Evolutionary conservation across 2,888 invertebrate genomes (phyloP), one percentile per base, ranked within the genome.

Genomic region (Cybosia mesomella): DNA sequence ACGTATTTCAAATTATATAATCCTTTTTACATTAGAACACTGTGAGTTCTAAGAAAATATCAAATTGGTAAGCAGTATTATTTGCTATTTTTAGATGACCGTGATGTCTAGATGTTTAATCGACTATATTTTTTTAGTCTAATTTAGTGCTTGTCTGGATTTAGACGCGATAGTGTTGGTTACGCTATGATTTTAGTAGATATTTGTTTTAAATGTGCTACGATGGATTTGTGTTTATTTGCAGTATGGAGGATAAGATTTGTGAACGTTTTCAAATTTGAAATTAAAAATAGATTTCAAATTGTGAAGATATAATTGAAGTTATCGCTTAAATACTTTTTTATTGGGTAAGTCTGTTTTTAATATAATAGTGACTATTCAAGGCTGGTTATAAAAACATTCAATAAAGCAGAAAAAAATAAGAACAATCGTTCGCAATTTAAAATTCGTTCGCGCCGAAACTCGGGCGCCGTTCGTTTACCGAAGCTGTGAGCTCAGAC

Each of bases 381-480:
- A 21, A 34, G 36, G 43, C 21, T 34, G 54, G 10, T 13, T 54
- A 54, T 63, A 36, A 22, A 54, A 32, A 43, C n/a, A 64, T 66
- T 24, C 8, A 55, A 10, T 58, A 59, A 69, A 71, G 43, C 64
- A 71, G 67, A 76, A 62, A 71, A 68, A 58, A 72, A 57, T 55
- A 71, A 71, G 28, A 74, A 70, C 67, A 74, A 75, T 73, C 76
- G 74, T 83, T 83, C 78, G 77, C 74, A 73, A 75, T 83, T 83
- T 66, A 81, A 83, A 81, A 84, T 86, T 84, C 83, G 83, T 85
- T 83, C 81, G 87, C 81, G 81, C 82, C 81, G 80, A 80, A 75
- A 76, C 77, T 80, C 81, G 72, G 73, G 76, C 74, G 77, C 73
- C 83, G 82, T 76, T 84, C 83, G 84, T 71, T 82, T 83, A 80